These are phyloP conservation scores for Coluber constrictor DNA, from an alignment of 2,797 vertebrate species.

Conservation along the genomic window DNA sequence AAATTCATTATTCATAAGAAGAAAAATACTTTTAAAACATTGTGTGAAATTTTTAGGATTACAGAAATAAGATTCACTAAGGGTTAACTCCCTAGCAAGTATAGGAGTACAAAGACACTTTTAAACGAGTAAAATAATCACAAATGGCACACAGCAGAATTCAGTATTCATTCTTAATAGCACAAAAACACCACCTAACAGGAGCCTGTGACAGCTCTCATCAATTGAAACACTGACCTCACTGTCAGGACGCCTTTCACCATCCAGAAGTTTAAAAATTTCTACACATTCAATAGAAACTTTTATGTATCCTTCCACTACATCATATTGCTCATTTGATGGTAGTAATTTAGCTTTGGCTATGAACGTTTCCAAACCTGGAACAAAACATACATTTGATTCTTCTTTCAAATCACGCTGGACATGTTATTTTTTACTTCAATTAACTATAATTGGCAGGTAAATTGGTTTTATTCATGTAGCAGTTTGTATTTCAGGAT, in stretches of 20 bases:
- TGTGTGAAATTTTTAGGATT: neutral
- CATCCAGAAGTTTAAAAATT: slow-evolving; percentile 85
- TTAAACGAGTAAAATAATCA: neutral
- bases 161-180: neutral
- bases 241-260: slow-evolving; percentile 75
- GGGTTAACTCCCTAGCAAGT: neutral
- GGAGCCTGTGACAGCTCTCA: neutral
- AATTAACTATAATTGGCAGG: neutral
- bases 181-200: neutral
- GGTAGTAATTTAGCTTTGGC: slow-evolving; percentile 80
- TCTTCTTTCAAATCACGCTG: neutral
- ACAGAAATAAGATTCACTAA: neutral
- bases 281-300: slow-evolving; percentile 92
- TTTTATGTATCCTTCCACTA: slow-evolving; percentile 92
- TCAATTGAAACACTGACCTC: slow-evolving; percentile 72
- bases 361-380: slow-evolving; percentile 84
- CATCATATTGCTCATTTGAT: slow-evolving; percentile 76
- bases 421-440: neutral
- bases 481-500: neutral
- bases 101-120: neutral
- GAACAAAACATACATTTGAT: neutral
- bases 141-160: neutral
- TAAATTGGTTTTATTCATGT: too few species aligned
- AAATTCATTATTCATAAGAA: neutral
- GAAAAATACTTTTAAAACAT: neutral